phyloP scores from a whole-genome alignment of 2,113 vertebrate species.

The Pogona vitticeps region DNA sequence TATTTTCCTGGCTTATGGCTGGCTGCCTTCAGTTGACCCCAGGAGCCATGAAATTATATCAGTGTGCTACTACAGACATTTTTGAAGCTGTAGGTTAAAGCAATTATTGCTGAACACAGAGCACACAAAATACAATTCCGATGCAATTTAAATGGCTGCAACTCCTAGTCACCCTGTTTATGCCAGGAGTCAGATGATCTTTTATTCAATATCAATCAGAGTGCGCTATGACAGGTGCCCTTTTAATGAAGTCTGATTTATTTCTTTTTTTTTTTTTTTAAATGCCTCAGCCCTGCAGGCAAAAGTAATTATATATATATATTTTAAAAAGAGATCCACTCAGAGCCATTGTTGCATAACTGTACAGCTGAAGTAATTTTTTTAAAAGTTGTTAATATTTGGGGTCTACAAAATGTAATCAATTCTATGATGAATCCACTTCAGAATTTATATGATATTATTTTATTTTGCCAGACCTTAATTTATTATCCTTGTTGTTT shows the following conservation, averaged over 20 bases:
- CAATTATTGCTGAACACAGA: not conserved
- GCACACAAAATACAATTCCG: not conserved
- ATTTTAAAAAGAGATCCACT: conserved; percentile 43
- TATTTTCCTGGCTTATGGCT: conserved; percentile 1
- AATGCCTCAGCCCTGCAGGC: conserved; percentile 28
- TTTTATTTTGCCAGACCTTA: not conserved
- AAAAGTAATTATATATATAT: conserved; percentile 32
- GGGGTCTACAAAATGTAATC: conserved; percentile 17
- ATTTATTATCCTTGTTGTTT: not conserved
- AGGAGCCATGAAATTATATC: not conserved
- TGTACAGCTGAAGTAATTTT: conserved; percentile 26
- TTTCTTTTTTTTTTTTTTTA: conserved; percentile 50
- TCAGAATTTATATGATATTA: not conserved
- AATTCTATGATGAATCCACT: conserved; percentile 8
- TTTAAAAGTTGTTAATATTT: not conserved
- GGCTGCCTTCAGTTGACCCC: conserved; percentile 5
- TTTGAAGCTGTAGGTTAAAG: conserved; percentile 25
- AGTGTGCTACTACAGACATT: not conserved
- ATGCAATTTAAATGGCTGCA: not conserved
- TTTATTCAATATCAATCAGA: not conserved
- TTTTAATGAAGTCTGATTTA: conserved; percentile 40
- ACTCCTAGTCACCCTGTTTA: not conserved
- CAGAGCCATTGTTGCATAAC: conserved; percentile 32
- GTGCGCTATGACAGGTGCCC: not conserved
- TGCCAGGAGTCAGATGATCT: not conserved